Evolutionary conservation across 2,888 invertebrate genomes (phyloP), one percentile per base, ranked within the genome.

Genomic region (Lepidochitona cinerea): DNA sequence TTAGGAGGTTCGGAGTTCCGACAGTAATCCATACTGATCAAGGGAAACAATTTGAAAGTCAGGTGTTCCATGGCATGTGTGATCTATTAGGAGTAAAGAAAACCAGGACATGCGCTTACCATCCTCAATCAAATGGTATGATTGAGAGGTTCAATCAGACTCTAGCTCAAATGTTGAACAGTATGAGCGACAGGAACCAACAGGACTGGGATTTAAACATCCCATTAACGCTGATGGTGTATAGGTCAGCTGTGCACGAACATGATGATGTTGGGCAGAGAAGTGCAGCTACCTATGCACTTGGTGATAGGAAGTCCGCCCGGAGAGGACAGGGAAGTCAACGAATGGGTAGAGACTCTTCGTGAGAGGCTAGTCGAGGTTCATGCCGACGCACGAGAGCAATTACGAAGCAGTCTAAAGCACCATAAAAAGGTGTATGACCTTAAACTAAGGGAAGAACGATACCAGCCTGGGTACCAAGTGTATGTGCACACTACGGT

Each of bases 91-190:
- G 71, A 9, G 75, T 77, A 2, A 66, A 74, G 14, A 76, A 79
- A 54, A 75, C 75, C 1, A 37, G 73, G 53, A 80, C 77, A 6
- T 79, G 75, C 1, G 70, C 79, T 26, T 79, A 75, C 41, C 73
- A 72, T 53, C 75, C 76, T 18, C 71, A 79, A 37, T 74, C 72
- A 12, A 73, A 79, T 41, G 79, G 77, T 4, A 67, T 77, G 65
- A 69, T 77, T 1, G 77, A 80, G 54, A 37, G 80, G 23, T 67
- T 73, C 29, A 79, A 77, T 33, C 53, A 66, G n/a, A 79, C 77
- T 1, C 41, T 79, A 7, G 33, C 41, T 29, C 53, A 71, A 1
- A 78, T 79, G 78, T 53, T 78, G 5, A 70, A 68, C 23, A 59
- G 64, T 4, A 74, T 36, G 65, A 69, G 76, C 4, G 35, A 49